phyloP scores from a whole-genome alignment of 1,140 invertebrate species.

The Drosophila mayri region DNA sequence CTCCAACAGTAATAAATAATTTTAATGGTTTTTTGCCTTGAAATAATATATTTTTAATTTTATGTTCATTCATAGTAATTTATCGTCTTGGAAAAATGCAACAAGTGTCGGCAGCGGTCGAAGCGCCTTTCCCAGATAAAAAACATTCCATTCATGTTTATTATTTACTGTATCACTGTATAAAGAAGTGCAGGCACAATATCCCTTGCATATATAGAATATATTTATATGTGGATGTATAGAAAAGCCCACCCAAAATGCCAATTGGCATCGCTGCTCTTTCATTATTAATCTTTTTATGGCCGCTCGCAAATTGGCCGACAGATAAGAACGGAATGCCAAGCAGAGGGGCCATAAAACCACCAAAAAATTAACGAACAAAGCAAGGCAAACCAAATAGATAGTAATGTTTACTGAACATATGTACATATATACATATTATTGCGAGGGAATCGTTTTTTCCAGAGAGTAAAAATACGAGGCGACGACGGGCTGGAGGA shows the following conservation, averaged over 20 bases:
- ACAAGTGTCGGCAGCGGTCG: conserved; percentile 1
- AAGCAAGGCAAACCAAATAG: conserved; percentile 54
- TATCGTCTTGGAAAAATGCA: neutral
- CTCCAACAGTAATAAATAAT: neutral
- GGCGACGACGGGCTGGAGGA: neutral
- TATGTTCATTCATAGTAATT: neutral
- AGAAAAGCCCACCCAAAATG: conserved; percentile 50
- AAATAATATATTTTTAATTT: neutral
- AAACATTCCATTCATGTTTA: conserved; percentile 6
- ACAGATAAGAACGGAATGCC: conserved; percentile 27
- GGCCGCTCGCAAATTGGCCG: conserved; percentile 53
- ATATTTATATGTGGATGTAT: neutral
- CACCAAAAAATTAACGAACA: conserved; percentile 61
- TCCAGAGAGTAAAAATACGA: neutral
- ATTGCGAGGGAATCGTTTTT: conserved; percentile 10
- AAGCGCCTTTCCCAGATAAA: neutral
- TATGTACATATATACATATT: neutral
- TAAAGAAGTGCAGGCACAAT: conserved; percentile 3
- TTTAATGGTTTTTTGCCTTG: neutral
- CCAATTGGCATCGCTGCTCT: conserved; percentile 53
- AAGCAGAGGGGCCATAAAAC: conserved; percentile 54
- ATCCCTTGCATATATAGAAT: conserved; percentile 1
- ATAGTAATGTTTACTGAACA: conserved; percentile 55
- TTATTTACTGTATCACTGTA: neutral
- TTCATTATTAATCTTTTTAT: conserved; percentile 71